Conservation (phyloP, 2,888 invertebrate genomes). For the Lathronympha strigana region DNA sequence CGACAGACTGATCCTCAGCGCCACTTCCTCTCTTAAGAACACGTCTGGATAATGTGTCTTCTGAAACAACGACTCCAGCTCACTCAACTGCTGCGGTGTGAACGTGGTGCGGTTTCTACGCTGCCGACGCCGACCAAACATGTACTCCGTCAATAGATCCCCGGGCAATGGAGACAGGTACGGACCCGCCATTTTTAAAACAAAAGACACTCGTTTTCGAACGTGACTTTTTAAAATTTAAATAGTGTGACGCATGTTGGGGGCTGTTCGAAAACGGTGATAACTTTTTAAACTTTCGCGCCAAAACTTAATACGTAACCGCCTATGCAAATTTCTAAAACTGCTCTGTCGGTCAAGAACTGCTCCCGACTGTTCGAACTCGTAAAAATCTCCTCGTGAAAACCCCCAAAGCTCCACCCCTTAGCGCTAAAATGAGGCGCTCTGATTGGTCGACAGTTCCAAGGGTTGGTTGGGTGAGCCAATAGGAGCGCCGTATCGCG, state of each 20-base stretch:
- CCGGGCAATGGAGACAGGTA: constrained; percentile 93
- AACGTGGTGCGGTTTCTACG: constrained; percentile 96
- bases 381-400: constrained; percentile 69
- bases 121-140: constrained; percentile 95
- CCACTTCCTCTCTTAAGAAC: constrained; percentile 94
- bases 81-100: constrained; percentile 96
- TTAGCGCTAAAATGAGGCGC: constrained; percentile 54
- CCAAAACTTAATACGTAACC: constrained; percentile 34
- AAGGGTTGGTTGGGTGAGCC: constrained; percentile 76
- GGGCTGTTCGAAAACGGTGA: constrained; percentile 44
- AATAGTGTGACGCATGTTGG: background rate
- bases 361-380: constrained; percentile 69
- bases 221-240: constrained; percentile 4
- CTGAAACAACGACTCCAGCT: constrained; percentile 95
- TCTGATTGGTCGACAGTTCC: constrained; percentile 66
- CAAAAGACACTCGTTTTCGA: background rate
- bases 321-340: constrained; percentile 41
- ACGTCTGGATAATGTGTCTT: constrained; percentile 98
- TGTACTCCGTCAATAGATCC: constrained; percentile 95
- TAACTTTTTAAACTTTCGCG: constrained; percentile 50
- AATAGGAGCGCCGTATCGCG: constrained; percentile 57
- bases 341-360: constrained; percentile 59
- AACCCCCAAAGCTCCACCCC: constrained; percentile 79
- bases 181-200: constrained; percentile 89
- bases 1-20: constrained; percentile 94